Evolutionary conservation across 1,140 invertebrate genomes (phyloP), one percentile per base, ranked within the genome.

Genomic region (Euura saliciscinereae): DNA sequence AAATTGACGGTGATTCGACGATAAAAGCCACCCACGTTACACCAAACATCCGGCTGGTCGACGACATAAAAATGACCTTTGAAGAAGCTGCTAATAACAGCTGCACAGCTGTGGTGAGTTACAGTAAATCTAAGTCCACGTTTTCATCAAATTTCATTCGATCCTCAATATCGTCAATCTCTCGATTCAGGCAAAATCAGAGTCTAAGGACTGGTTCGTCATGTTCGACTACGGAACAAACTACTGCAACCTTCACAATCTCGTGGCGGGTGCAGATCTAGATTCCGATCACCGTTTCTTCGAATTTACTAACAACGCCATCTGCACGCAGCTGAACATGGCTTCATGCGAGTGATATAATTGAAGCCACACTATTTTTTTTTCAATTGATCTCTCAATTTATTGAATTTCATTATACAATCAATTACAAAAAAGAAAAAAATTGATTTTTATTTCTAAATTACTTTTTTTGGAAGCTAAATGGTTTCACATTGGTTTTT

Each of bases 201-300:
- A 45, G 6, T 71, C 71, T 4, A 73, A 64, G 6, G 72, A 73
- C 44, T 80, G 79, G 79, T 79, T 76, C 45, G 74, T 45, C 7
- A 10, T 81, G 6, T 46, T 65, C 10, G 65, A 44, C 7, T 66
- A 78, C 11, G 76, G 76, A 2, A 68, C 46, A 8, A 82, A 82
- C 65, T 81, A 81, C n/a, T 82, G 80, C 6, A 80, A 82, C 75
- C 68, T 82, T 11, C 75, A 71, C 13, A 76, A 80, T 10, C 73
- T 82, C 42, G 69, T 81, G 6, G 69, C 69, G 6, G 75, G 69
- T 5, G 73, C 73, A 6, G 75, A 69, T 28, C 78, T 79, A 6
- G 74, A 80, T 66, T 72, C 42, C 5, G 66, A 72, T 44, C 44
- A 28, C 3, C 71, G 74, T 28, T 82, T 78, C 69, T 45, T 74